Evolutionary conservation across 2,797 vertebrate genomes (phyloP).

Genomic region (Chloroceryle inda): DNA sequence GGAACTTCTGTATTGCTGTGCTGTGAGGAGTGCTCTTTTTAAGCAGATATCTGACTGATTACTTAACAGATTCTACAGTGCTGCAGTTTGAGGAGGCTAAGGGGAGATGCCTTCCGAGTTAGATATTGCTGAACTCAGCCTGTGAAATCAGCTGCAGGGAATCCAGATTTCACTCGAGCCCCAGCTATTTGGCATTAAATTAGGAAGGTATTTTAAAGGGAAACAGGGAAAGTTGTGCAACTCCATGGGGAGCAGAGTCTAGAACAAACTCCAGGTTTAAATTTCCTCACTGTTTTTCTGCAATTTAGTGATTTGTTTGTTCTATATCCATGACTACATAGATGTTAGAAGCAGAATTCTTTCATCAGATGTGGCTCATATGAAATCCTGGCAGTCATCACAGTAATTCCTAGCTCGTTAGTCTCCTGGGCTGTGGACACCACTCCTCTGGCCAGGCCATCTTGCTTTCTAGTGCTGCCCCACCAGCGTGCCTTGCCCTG

Average conservation of each 20-base stretch:
- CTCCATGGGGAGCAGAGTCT: background rate
- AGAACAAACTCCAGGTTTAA: conserved; percentile 3
- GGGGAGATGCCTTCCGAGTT: background rate
- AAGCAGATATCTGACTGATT: background rate
- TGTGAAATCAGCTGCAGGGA: background rate
- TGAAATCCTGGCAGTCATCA: background rate
- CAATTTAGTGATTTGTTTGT: conserved; percentile 24
- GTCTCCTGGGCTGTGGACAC: background rate
- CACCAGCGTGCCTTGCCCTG: fast-evolving
- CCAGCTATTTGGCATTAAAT: background rate
- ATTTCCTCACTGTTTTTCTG: conserved; percentile 23
- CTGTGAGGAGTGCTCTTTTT: background rate
- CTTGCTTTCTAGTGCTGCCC: background rate
- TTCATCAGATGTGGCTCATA: background rate
- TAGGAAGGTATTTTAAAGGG: background rate
- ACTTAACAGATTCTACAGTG: background rate
- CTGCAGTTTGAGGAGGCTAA: background rate
- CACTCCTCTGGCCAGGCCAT: background rate
- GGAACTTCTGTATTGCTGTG: background rate
- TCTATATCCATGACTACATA: conserved; percentile 17
- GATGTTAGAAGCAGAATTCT: background rate
- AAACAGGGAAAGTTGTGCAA: background rate
- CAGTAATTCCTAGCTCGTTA: fast-evolving
- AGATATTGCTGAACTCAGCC: background rate
- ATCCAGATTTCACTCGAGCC: background rate